Conservation (phyloP, 1,140 invertebrate genomes). For the Drosophila albomicans region DNA sequence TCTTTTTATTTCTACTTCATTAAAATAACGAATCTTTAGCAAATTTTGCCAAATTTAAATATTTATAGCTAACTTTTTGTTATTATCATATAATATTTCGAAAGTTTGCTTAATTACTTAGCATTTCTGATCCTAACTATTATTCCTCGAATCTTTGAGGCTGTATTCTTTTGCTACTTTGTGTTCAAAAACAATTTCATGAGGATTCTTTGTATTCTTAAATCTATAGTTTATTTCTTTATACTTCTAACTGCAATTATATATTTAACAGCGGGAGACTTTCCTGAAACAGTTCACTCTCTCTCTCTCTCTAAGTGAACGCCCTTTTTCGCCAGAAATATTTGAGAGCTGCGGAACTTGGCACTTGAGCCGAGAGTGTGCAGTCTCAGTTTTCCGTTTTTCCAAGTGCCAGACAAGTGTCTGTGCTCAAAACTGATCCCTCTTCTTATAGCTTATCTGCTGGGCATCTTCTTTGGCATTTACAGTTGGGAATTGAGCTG, state of each 20-base stretch:
- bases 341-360: conserved; percentile 64
- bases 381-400: conserved; percentile 63
- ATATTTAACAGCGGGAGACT: conserved; percentile 21
- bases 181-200: too few relatives aligned
- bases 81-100: too few relatives aligned
- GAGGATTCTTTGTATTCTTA: conserved; percentile 2
- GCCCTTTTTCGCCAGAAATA: conserved; percentile 53
- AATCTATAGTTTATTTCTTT: not conserved
- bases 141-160: too few relatives aligned
- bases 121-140: too few relatives aligned
- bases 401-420: conserved; percentile 39
- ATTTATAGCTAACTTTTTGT: too few relatives aligned
- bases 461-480: not conserved
- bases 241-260: conserved; percentile 19
- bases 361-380: conserved; percentile 58
- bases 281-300: conserved; percentile 8
- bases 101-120: too few relatives aligned
- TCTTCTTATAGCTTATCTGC: conserved; percentile 10
- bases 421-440: conserved; percentile 6
- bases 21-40: too few relatives aligned
- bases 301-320: conserved; percentile 4
- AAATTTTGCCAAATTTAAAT: too few relatives aligned
- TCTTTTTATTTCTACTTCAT: too few relatives aligned
- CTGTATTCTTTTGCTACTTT: too few relatives aligned
- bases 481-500: not conserved